Conservation (phyloP, 2,888 invertebrate genomes). For the Epinotia nisella region DNA sequence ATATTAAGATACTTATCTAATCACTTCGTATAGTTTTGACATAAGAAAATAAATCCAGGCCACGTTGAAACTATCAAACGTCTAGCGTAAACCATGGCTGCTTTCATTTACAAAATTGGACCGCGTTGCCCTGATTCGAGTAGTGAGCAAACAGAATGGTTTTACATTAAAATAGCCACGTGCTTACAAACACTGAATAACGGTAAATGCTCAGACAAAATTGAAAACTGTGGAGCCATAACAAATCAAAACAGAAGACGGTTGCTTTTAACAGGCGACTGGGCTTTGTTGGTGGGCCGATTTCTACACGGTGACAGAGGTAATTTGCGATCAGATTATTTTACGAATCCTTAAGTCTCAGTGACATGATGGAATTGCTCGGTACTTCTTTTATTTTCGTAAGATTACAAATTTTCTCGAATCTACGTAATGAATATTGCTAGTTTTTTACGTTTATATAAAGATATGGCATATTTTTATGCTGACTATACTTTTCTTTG, state of each 20-base stretch:
- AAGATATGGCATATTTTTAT: too few relatives aligned
- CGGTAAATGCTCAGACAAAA: slow-evolving; percentile 42
- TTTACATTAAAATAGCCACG: slow-evolving; percentile 42
- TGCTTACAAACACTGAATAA: slow-evolving; percentile 42
- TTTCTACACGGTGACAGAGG: background rate
- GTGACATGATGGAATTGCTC: too few relatives aligned
- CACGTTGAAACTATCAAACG: slow-evolving; percentile 13
- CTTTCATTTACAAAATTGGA: slow-evolving; percentile 42
- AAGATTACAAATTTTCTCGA: too few relatives aligned
- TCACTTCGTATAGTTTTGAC: too few relatives aligned
- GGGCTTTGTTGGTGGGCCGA: slow-evolving; percentile 32
- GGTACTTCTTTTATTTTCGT: too few relatives aligned
- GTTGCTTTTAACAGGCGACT: slow-evolving; percentile 19
- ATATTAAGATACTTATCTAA: too few relatives aligned
- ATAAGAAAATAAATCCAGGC: background rate
- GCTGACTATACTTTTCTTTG: too few relatives aligned
- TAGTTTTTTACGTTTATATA: too few relatives aligned
- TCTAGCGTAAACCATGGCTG: slow-evolving; percentile 30
- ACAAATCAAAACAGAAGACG: slow-evolving; percentile 43
- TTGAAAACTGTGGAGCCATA: slow-evolving; percentile 42
- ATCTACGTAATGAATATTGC: too few relatives aligned
- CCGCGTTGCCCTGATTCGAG: slow-evolving; percentile 37
- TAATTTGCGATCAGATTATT: background rate
- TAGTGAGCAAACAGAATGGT: slow-evolving; percentile 37
- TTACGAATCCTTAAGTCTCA: background rate